Percentiles rank a stretch among this genome's conserved stretches.
phyloP scores from a whole-genome alignment of 2,113 vertebrate species.

The Pseudonaja textilis region DNA sequence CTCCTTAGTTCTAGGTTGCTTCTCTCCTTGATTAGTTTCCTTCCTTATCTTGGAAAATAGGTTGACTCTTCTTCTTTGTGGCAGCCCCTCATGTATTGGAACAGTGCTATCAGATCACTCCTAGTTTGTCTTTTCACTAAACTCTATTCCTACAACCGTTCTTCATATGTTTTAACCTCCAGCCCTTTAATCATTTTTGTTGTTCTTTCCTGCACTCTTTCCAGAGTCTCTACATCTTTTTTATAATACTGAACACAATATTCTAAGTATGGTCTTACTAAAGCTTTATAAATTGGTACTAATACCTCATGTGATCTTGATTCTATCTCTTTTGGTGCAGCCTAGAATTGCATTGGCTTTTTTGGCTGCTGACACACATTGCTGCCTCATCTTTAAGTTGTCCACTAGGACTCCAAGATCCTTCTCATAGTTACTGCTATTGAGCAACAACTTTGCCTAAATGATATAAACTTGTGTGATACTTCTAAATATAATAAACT shows the following conservation, averaged over 20 bases:
- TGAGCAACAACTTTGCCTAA: neutral
- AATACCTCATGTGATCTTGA: neutral
- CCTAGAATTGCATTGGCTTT: neutral
- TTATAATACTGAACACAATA: neutral
- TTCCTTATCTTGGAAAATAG: neutral
- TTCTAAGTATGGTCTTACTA: neutral
- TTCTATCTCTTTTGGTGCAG: neutral
- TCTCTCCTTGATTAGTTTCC: neutral
- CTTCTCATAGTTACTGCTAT: neutral
- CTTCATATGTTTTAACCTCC: neutral
- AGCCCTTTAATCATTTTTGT: neutral
- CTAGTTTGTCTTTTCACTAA: neutral
- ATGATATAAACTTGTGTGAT: neutral
- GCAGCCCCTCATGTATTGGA: neutral
- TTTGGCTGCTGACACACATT: neutral
- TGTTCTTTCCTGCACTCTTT: neutral
- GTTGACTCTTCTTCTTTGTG: neutral
- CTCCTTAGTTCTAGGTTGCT: neutral
- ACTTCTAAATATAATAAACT: neutral
- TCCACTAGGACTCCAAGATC: neutral
- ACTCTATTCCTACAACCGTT: neutral
- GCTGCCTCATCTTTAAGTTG: neutral
- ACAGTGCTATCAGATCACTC: too few relatives aligned
- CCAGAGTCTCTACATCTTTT: neutral
- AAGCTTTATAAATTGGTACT: neutral